Conservation (phyloP, 2,113 vertebrate species). For the Mesembrinibis cayennensis region DNA sequence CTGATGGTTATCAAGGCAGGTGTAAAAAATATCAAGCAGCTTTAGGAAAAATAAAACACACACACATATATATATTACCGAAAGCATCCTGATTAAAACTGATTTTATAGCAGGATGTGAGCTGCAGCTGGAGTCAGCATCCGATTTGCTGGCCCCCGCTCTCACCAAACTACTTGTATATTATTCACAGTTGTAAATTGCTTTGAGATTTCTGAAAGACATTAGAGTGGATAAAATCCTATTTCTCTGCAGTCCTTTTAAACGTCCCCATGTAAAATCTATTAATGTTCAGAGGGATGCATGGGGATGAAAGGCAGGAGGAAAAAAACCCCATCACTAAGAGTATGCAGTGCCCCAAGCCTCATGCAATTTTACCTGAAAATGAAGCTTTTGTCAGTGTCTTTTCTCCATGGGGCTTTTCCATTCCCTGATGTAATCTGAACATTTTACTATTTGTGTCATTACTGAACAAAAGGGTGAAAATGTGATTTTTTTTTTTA, state of each 20-base stretch:
- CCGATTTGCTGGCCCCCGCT: neutral
- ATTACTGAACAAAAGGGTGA: slow-evolving; percentile 49
- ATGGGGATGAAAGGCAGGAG: neutral
- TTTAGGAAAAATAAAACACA: neutral
- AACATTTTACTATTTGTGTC: slow-evolving; percentile 65
- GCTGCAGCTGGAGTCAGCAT: neutral
- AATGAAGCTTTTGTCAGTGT: slow-evolving; percentile 53
- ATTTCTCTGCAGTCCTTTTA: slow-evolving; percentile 39
- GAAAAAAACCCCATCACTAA: neutral
- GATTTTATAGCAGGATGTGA: slow-evolving; percentile 12
- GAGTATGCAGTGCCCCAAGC: neutral
- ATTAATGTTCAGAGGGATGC: slow-evolving; percentile 37
- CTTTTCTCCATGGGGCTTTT: slow-evolving; percentile 36
- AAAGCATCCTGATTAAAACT: neutral
- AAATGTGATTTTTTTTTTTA: slow-evolving; percentile 24
- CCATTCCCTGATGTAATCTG: slow-evolving; percentile 51
- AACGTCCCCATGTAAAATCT: slow-evolving; percentile 22
- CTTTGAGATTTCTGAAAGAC: slow-evolving; percentile 52
- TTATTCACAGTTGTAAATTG: slow-evolving; percentile 57
- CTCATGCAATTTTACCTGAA: slow-evolving; percentile 28
- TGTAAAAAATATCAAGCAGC: neutral
- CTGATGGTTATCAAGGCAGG: neutral
- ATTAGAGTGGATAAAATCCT: neutral
- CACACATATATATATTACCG: neutral
- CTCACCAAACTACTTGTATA: neutral